A percentile compares a stretch with the other conserved stretches of the same genome.
These are phyloP conservation scores for Ataeniobius toweri DNA, from an alignment of 2,797 vertebrate species.

Conservation along the genomic window DNA sequence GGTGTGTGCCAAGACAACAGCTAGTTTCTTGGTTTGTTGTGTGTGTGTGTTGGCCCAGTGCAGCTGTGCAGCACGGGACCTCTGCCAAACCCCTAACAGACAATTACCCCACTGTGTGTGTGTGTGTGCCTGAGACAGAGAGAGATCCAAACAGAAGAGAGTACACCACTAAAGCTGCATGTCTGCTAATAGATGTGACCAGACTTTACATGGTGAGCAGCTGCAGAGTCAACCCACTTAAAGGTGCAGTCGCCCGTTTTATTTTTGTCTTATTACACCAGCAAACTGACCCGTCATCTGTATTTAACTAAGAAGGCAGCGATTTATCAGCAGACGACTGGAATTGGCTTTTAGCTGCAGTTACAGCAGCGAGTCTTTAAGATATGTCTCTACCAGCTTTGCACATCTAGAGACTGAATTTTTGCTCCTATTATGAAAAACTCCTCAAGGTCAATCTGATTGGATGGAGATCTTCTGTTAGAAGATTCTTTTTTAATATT, in stretches of 20 bases:
- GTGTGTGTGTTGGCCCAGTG: slow-evolving; percentile 53
- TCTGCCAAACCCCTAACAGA: slow-evolving; percentile 74
- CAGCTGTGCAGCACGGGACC: slow-evolving; percentile 73
- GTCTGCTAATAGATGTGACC: slow-evolving; percentile 70
- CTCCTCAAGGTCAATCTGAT: neutral
- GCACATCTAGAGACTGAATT: neutral
- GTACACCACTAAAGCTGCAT: slow-evolving; percentile 61
- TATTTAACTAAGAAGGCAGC: neutral
- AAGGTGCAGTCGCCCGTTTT: slow-evolving; percentile 59
- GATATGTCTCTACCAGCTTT: neutral
- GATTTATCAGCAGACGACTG: neutral
- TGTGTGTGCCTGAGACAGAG: slow-evolving; percentile 26
- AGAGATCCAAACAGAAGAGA: slow-evolving; percentile 37
- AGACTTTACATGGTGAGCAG: slow-evolving; percentile 71
- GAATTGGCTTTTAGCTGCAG: neutral
- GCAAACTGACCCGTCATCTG: neutral
- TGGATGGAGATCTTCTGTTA: too few species aligned
- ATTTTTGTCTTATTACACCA: neutral
- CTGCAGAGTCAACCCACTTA: slow-evolving; percentile 58
- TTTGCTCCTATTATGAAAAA: neutral
- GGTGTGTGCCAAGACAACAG: slow-evolving; percentile 30
- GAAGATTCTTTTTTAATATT: too few species aligned
- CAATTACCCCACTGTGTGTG: slow-evolving; percentile 73
- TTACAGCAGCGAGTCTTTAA: neutral
- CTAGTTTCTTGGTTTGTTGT: slow-evolving; percentile 11